Base-by-base conservation (phyloP, 2,888 invertebrate genomes). In the Folsomia candida region DNA sequence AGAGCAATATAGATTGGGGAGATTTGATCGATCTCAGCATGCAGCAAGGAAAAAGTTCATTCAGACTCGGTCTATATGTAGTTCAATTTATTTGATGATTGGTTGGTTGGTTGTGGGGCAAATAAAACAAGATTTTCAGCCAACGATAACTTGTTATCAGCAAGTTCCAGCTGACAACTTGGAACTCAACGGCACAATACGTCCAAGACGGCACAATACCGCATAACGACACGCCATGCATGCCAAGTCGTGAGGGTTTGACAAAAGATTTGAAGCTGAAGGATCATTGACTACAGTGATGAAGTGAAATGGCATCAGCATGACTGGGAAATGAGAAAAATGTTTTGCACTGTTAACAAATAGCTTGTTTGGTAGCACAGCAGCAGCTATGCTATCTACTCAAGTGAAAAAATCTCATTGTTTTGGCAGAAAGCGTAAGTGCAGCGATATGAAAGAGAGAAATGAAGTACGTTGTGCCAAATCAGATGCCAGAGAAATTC, bases 401-500 rank as follows among this genome's bases (percentile, higher is more conserved):
- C 59, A 18, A 4, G 24, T 9, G 18, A 24, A 59, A 25, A 24
- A 4, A 59, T 2, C 59, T 2, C 26, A 59, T 59, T 59, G 59
- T 59, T 59, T 59, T 59, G 59, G 59, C 59, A 25, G 18, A 47
- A 47, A 47, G 47, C 9, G 59, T 18, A 24, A 59, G 6, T 59
- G 24, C n/a, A n/a, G n/a, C n/a, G n/a, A n/a, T n/a, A n/a, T n/a
- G n/a, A n/a, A n/a, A n/a, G n/a, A n/a, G n/a, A n/a, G n/a, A n/a
- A n/a, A n/a, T n/a, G n/a, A n/a, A n/a, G n/a, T n/a, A n/a, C n/a
- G n/a, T n/a, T n/a, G 4, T 59, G 59, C 59, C 59, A 59, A 59
- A 59, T 2, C 20, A 26, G 59, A 59, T 59, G 59, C 59, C 59
- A 54, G n/a, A 69, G 70, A 71, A 72, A 70, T 67, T 69, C 67